Conservation (phyloP, 2,888 invertebrate genomes). For the Mycalesis mineus region DNA sequence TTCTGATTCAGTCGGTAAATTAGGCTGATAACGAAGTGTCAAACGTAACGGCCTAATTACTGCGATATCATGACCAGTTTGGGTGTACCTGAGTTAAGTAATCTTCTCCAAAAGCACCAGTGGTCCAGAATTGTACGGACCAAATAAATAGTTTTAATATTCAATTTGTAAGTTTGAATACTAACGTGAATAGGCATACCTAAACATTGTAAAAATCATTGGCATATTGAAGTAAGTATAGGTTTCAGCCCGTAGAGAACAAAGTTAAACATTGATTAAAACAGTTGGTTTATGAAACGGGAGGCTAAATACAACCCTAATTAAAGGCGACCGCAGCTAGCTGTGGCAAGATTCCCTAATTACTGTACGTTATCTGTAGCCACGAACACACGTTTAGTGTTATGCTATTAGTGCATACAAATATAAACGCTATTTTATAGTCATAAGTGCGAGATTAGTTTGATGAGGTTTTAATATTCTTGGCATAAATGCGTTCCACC, state of each 20-base stretch:
- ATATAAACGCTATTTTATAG: neutral
- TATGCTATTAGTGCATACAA: constrained; percentile 3
- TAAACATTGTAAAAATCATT: no score
- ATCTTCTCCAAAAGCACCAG: no score
- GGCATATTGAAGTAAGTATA: neutral
- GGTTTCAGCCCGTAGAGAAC: constrained; percentile 6
- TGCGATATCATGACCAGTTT: no score
- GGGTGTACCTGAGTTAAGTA: no score
- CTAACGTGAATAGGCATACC: no score
- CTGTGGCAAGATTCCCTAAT: constrained; percentile 36
- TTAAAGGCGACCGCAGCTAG: constrained; percentile 31
- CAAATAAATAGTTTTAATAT: no score
- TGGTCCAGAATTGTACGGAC: no score
- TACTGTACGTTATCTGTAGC: constrained; percentile 33
- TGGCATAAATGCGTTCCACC: neutral
- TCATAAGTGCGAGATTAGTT: neutral
- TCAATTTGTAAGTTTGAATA: no score
- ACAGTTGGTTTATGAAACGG: constrained; percentile 31
- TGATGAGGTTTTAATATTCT: neutral
- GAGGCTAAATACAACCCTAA: constrained; percentile 33
- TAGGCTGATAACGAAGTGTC: no score
- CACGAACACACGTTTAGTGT: constrained; percentile 4
- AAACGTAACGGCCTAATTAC: no score
- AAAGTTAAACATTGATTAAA: constrained; percentile 37
- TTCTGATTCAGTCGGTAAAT: no score